Percentiles rank a stretch among this genome's conserved stretches.
These are phyloP conservation scores for Semotilus atromaculatus DNA, from an alignment of 2,797 vertebrate genomes.

Conservation along the genomic window DNA sequence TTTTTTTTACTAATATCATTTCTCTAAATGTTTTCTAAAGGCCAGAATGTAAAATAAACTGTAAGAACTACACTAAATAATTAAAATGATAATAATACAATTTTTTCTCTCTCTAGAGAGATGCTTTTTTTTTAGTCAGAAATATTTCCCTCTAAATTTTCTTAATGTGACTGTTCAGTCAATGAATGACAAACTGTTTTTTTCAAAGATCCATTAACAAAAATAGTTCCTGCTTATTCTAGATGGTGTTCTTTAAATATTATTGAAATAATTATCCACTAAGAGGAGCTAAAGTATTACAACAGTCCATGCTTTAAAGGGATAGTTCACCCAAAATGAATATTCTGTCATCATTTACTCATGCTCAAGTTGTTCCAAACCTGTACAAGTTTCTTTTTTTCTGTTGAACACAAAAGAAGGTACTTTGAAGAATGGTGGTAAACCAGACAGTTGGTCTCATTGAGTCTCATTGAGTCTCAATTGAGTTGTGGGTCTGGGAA, in stretches of 20 bases:
- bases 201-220: not conserved
- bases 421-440: not conserved
- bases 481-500: no score
- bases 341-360: no score
- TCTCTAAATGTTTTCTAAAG: not conserved
- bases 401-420: no score
- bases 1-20: not conserved
- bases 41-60: not conserved
- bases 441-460: no score
- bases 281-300: conserved; percentile 21
- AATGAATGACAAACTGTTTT: not conserved
- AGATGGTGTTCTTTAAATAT: not conserved
- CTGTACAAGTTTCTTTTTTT: no score
- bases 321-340: no score
- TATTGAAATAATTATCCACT: not conserved
- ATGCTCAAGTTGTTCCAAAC: no score
- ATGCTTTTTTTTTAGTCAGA: not conserved
- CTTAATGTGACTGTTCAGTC: not conserved
- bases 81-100: no score
- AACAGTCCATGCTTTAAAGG: not conserved
- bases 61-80: not conserved
- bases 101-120: not conserved
- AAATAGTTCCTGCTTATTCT: not conserved
- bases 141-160: not conserved
- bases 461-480: no score